Base-by-base conservation (phyloP, 1,140 invertebrate genomes). In the Scaptodrosophila lebanonensis region DNA sequence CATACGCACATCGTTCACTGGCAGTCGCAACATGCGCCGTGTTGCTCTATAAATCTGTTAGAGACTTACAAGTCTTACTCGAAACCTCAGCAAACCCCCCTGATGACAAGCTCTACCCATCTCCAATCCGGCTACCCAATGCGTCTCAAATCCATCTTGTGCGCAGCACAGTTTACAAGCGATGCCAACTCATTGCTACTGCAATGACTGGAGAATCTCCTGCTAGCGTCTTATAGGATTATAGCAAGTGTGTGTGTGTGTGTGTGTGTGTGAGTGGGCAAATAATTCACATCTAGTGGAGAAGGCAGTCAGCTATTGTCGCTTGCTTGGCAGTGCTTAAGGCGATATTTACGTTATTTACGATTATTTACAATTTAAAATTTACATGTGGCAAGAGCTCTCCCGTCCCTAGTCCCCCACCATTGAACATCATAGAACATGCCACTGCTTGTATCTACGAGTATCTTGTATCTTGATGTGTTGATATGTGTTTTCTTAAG, bases 301-400 rank as follows among this genome's bases (percentile, higher is more conserved):
- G 45, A 49, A 8, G 32, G 47, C 47, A 36, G 50, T 68, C 44
- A 62, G 52, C 61, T 60, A 75, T 70, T 82, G 75, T 82, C 75
- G 61, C 61, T 72, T n/a, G n/a, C n/a, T 58, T 66, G 39, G 51
- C 44, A 66, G 42, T 68, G 69, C 66, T 69, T 62, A 65, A 68
- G 75, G 75, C 75, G 69, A 82, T 82, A 82, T 82, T 82, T 75
- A 70, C 75, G 75, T 82, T 82, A 82, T 82, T 82, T 82, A 82
- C 75, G 75, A 82, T 82, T 77, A 82, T 82, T 82, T 82, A 82
- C 75, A 73, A 82, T 82, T 82, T 73, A 66, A 72, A 82, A 82
- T 82, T 67, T 82, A 75, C 75, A 82, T 82, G 75, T 66, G 61
- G 45, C 75, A 52, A 36, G 44, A 30, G 47, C 8, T 16, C 2